These are phyloP conservation scores for Sympetrum striolatum DNA, from an alignment of 2,888 invertebrate species.

Conservation along the genomic window DNA sequence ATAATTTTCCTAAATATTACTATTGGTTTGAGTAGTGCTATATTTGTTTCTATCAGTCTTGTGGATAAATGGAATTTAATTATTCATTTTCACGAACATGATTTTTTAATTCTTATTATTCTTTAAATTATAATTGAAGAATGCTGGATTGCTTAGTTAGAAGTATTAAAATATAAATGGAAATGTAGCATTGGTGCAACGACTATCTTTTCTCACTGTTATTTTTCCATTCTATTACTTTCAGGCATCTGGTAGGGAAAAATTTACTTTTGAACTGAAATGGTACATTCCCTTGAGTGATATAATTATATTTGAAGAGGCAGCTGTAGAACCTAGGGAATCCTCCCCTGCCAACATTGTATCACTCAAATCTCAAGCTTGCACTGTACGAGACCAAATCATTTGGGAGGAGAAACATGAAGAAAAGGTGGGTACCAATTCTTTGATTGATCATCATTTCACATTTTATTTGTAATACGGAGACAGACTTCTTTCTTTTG, in stretches of 20 bases:
- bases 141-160: background rate
- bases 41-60: too few relatives aligned
- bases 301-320: conserved; percentile 75
- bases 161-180: background rate
- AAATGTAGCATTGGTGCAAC: too few relatives aligned
- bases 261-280: conserved; percentile 89
- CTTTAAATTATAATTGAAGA: background rate
- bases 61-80: too few relatives aligned
- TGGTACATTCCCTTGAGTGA: conserved; percentile 92
- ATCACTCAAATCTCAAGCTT: conserved; percentile 72
- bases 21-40: too few relatives aligned
- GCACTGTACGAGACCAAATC: conserved; percentile 85
- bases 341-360: conserved; percentile 83
- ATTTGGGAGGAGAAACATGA: conserved; percentile 74
- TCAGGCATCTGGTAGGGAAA: conserved; percentile 82
- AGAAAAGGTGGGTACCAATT: background rate
- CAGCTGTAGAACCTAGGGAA: conserved; percentile 71
- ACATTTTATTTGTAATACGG: too few relatives aligned
- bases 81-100: too few relatives aligned
- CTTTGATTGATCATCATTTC: background rate
- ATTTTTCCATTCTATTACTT: conserved; percentile 45
- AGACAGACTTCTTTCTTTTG: too few relatives aligned
- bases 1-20: too few relatives aligned
- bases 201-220: too few relatives aligned
- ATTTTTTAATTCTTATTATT: background rate